Evolutionary conservation across 2,113 vertebrate species (phyloP), one percentile per base, ranked within the genome.

Genomic region (Psittacula cyanocephala): DNA sequence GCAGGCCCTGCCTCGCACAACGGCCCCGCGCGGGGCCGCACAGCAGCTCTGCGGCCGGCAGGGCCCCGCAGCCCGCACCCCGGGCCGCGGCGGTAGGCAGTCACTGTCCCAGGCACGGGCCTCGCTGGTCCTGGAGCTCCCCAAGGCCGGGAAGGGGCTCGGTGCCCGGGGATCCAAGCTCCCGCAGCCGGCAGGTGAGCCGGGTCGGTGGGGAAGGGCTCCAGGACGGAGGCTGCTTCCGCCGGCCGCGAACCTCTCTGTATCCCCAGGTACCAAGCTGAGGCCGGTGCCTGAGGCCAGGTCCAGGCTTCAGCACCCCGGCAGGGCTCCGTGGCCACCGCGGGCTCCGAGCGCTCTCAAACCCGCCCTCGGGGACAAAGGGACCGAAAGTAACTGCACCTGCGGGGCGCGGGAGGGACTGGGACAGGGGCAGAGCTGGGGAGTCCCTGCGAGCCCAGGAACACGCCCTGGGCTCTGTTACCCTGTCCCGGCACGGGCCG

Each of bases 101-200:
- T 1, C 25, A 3, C 10, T n/a, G 0, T 7, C 23, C 20, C 57
- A 35, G 13, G 0, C 46, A 4, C 43, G 39, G 41, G n/a, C 20
- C 4, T 44, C 59, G 11, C 35, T 9, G 39, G 55, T 35, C 46
- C 15, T 3, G 55, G 41, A 78, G 77, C 69, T 31, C 7, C 81
- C 47, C 19, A 35, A 28, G 16, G 39, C 41, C 10, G 35, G 23
- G 25, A 59, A 11, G 4, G 69, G n/a, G 50, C 41, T 43, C 24
- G 37, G 50, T 18, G 57, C 41, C 18, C 27, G 31, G 17, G 47
- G 39, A 27, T 52, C 55, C 14, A 62, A 49, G 33, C 55, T 80
- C 10, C 22, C 64, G 16, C 55, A 16, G 43, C 35, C 12, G 41
- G 5, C 27, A 81, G 95, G 95, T 96, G 88, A 89, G 82, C 17